Evolutionary conservation across 2,113 vertebrate genomes (phyloP).

Genomic region (Hystrix brachyura): DNA sequence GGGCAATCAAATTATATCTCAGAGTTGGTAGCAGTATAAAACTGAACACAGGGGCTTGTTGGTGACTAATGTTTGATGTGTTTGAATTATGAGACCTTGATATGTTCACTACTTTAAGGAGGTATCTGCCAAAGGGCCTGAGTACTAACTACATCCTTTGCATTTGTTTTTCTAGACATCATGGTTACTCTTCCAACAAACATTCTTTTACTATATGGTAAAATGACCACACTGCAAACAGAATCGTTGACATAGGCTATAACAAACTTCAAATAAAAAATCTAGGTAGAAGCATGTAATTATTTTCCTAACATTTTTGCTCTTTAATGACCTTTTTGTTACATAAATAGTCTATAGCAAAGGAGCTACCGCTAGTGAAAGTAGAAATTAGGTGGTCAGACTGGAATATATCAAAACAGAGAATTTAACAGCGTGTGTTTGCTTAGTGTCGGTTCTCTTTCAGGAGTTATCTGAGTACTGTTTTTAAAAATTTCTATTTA

Average conservation of each 20-base stretch:
- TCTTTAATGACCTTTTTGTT: constrained; percentile 22
- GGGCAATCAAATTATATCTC: not conserved
- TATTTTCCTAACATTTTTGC: constrained; percentile 11
- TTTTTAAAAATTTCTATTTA: not conserved
- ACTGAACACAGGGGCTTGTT: not conserved
- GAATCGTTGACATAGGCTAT: not conserved
- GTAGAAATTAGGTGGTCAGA: not conserved
- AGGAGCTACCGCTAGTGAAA: not conserved
- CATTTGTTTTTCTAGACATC: not conserved
- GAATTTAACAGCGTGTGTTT: not conserved
- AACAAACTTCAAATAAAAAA: constrained; percentile 48
- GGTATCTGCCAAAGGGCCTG: not conserved
- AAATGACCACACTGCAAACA: not conserved
- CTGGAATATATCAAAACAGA: not conserved
- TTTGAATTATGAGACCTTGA: not conserved
- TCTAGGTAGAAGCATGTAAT: not conserved
- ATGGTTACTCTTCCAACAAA: not conserved
- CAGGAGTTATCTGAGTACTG: constrained; percentile 7
- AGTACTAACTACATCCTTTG: not conserved
- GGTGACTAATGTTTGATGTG: not conserved
- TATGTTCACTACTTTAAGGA: not conserved
- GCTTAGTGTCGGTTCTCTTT: not conserved
- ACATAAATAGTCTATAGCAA: not conserved
- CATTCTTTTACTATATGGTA: not conserved
- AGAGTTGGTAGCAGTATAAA: not conserved